phyloP scores from a whole-genome alignment of 2,797 vertebrate genomes.

The Sebastes oblongus region DNA sequence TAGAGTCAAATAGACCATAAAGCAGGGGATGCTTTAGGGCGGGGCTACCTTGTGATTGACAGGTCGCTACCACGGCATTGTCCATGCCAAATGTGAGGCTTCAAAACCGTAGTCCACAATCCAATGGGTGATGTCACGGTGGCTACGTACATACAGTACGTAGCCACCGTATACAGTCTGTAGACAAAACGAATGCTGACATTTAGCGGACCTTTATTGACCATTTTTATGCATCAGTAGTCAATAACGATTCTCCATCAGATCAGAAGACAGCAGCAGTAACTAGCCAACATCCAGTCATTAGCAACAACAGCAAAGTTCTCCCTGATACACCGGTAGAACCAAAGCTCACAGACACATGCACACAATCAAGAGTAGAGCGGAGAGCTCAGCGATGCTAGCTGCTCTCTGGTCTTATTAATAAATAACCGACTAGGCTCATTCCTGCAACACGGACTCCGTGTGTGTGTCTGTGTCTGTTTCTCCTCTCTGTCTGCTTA shows the following conservation, averaged over 20 bases:
- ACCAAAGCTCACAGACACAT: neutral
- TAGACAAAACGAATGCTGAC: no score
- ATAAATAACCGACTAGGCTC: neutral
- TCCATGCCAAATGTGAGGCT: no score
- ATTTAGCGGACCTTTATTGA: neutral
- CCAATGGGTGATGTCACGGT: no score
- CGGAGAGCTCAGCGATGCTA: neutral
- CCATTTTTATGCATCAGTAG: neutral
- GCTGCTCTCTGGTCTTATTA: neutral
- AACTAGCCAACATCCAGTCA: neutral
- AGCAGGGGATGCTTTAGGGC: no score
- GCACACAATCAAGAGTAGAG: neutral
- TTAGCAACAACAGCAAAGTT: neutral
- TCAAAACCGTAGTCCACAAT: no score
- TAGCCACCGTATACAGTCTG: no score
- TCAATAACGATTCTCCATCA: neutral
- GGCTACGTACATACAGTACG: no score
- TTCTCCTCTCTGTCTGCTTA: neutral
- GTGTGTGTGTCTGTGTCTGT: neutral
- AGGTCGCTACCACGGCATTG: no score
- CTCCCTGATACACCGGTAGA: neutral
- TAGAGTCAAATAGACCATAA: no score
- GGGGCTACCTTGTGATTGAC: no score
- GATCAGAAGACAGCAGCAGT: neutral
- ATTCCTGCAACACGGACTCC: conserved; percentile 13